phyloP scores from a whole-genome alignment of 2,113 vertebrate genomes.

The Cichladusa arquata region DNA sequence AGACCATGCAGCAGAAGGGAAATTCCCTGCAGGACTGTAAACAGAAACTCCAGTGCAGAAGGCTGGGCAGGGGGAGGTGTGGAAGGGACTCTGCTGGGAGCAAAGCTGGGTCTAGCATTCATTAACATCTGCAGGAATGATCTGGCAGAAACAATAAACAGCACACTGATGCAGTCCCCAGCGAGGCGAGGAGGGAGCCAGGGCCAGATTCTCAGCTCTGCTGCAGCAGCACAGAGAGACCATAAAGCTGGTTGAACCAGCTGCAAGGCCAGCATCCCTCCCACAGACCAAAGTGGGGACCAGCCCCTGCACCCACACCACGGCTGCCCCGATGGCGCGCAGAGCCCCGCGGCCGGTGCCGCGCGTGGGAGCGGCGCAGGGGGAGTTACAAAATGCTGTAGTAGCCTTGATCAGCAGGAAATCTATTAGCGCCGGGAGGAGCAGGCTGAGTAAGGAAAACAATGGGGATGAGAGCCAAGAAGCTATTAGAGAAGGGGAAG shows the following conservation, averaged over 20 bases:
- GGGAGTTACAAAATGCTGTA: not conserved
- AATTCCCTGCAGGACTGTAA: conserved; percentile 61
- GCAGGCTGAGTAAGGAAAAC: conserved; percentile 40
- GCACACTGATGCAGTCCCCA: conserved; percentile 55
- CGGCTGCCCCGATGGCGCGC: fast-evolving
- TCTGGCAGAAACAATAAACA: conserved; percentile 70
- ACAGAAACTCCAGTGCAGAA: conserved; percentile 52
- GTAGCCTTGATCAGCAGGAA: conserved; percentile 52
- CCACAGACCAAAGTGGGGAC: fast-evolving
- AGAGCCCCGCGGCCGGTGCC: fast-evolving
- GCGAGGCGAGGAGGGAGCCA: not conserved
- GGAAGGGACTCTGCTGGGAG: conserved; percentile 54
- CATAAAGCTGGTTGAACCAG: conserved; percentile 29
- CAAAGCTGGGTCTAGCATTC: conserved; percentile 58
- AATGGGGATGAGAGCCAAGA: conserved; percentile 31
- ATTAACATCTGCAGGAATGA: conserved; percentile 69
- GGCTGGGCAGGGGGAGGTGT: conserved; percentile 59
- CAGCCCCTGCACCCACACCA: not conserved
- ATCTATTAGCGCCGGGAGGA: conserved; percentile 13
- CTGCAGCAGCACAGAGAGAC: conserved; percentile 26
- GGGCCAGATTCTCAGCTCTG: conserved; percentile 57
- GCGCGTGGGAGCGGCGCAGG: fast-evolving
- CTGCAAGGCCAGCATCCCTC: not conserved
- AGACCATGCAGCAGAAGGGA: conserved; percentile 6
- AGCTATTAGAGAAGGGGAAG: conserved; percentile 36